Conservation (phyloP, 2,113 vertebrate genomes). For the Lathamus discolor region DNA sequence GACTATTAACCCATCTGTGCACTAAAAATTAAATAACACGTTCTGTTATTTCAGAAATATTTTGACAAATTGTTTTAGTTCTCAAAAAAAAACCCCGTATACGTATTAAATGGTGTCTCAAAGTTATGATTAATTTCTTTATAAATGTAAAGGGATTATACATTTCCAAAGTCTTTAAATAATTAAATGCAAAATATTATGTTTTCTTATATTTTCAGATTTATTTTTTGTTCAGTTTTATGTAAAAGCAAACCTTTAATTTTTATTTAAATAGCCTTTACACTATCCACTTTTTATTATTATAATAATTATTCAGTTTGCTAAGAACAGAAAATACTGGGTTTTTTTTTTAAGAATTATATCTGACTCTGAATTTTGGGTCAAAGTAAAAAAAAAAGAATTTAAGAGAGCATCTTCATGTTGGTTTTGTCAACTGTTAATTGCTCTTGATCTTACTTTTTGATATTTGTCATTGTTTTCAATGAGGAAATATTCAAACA, state of each 20-base stretch:
- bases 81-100: background rate
- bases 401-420: background rate
- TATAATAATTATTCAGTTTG: background rate
- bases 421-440: background rate
- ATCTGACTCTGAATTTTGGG: background rate
- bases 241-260: background rate
- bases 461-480: background rate
- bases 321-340: background rate
- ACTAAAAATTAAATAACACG: background rate
- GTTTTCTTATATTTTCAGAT: background rate
- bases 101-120: background rate
- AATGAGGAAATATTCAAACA: background rate
- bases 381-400: background rate
- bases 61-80: background rate
- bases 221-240: background rate
- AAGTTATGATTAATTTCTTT: background rate
- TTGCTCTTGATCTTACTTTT: background rate
- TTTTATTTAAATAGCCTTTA: background rate
- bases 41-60: background rate
- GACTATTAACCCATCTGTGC: background rate
- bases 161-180: background rate
- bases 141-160: background rate
- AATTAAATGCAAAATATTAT: background rate
- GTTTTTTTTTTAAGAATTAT: fast-evolving
- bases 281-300: background rate